These are phyloP conservation scores for Lottia scabra DNA, from an alignment of 2,888 invertebrate genomes.

Conservation along the genomic window DNA sequence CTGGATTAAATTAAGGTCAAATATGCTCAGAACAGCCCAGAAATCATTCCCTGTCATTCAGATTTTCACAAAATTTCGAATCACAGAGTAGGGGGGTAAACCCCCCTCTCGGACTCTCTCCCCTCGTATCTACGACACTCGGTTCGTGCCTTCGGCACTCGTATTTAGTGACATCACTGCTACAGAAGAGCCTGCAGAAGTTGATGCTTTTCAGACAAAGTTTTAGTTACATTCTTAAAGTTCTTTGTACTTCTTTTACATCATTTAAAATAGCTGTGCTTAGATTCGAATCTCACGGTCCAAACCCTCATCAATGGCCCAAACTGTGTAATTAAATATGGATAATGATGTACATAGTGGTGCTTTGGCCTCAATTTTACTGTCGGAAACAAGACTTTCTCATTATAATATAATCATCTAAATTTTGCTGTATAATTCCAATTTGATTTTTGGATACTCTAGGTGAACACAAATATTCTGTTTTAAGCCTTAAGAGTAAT, in stretches of 20 bases:
- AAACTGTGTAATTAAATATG: not conserved
- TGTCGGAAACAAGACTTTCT: not conserved
- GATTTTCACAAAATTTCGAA: too few relatives aligned
- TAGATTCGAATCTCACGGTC: not conserved
- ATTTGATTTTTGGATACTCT: slow-evolving; percentile 6
- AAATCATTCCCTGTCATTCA: too few relatives aligned
- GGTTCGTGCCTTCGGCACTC: too few relatives aligned
- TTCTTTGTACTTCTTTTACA: not conserved
- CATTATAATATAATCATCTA: slow-evolving; percentile 6
- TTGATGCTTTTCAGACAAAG: not conserved
- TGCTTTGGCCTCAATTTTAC: not conserved
- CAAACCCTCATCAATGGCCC: not conserved
- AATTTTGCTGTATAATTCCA: not conserved
- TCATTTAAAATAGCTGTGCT: not conserved
- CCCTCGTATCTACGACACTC: too few relatives aligned
- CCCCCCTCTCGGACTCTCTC: too few relatives aligned
- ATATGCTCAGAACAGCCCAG: too few relatives aligned
- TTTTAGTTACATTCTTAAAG: slow-evolving; percentile 1
- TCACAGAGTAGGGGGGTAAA: too few relatives aligned
- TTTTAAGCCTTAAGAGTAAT: slow-evolving; percentile 4
- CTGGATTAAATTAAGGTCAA: too few relatives aligned
- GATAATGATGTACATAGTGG: slow-evolving; percentile 4
- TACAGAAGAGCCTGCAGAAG: too few relatives aligned
- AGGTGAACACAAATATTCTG: slow-evolving; percentile 15
- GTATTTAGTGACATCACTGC: too few relatives aligned